Conservation (phyloP, 2,797 vertebrate species). For the Perodicticus potto region DNA sequence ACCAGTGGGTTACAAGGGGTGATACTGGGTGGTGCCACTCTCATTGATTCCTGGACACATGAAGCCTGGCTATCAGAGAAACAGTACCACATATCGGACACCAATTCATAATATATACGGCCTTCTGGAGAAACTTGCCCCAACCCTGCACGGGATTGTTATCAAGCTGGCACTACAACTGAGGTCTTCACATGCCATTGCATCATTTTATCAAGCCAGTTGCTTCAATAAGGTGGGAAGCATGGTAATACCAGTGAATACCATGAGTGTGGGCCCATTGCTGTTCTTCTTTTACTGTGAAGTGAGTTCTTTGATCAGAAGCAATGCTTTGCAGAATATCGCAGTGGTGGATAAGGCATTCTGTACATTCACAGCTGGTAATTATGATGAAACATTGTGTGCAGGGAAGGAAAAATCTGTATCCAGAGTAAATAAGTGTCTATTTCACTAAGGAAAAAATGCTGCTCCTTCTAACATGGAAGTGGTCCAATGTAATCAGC, state of each 20-base stretch:
- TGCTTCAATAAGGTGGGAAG: background rate
- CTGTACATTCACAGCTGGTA: background rate
- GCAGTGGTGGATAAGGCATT: background rate
- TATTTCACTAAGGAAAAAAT: background rate
- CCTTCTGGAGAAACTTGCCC: background rate
- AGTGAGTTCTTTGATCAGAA: background rate
- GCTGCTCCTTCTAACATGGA: background rate
- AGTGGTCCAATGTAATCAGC: background rate
- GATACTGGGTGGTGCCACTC: background rate
- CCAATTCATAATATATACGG: background rate
- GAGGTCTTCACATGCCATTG: background rate
- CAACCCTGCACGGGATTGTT: background rate
- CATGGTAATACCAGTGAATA: background rate
- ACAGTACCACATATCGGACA: background rate
- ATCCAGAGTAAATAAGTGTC: background rate
- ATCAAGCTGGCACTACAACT: background rate
- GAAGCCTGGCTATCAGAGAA: background rate
- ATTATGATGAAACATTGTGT: background rate
- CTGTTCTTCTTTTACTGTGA: background rate
- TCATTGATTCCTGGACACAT: background rate
- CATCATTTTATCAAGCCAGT: background rate
- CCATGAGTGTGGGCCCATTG: background rate
- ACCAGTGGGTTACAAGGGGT: background rate
- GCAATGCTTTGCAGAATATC: background rate
- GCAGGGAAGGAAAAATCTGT: background rate